phyloP scores from a whole-genome alignment of 2,888 invertebrate genomes.

The Netelia fuscicornis region DNA sequence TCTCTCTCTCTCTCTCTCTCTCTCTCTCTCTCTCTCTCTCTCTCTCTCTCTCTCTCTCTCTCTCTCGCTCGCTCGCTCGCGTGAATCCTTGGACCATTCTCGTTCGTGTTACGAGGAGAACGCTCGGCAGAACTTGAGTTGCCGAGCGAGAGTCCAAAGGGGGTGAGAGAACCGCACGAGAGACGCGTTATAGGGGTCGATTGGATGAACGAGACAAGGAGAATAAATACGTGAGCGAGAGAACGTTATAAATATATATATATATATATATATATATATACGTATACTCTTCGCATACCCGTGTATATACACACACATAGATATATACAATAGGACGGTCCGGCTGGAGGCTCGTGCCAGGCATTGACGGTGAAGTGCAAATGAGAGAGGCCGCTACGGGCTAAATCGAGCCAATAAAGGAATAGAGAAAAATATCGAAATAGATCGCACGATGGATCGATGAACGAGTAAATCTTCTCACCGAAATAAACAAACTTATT shows the following conservation, averaged over 20 bases:
- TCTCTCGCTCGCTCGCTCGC: slow-evolving; percentile 64
- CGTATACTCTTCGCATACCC: not conserved
- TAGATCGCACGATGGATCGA: no score
- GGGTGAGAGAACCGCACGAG: slow-evolving; percentile 17
- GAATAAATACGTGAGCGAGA: slow-evolving; percentile 51
- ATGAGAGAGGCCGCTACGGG: not conserved
- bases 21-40: slow-evolving; percentile 35
- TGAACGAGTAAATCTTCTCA: no score
- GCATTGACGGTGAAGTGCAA: no score
- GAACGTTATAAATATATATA: slow-evolving; percentile 27
- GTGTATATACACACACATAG: not conserved
- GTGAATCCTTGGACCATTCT: slow-evolving; percentile 57
- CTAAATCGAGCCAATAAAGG: not conserved
- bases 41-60: not conserved
- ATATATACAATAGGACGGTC: not conserved
- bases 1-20: not conserved
- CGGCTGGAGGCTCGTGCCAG: no score
- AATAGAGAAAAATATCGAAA: not conserved
- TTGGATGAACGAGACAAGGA: slow-evolving; percentile 51
- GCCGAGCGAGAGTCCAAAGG: slow-evolving; percentile 10
- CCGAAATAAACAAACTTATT: no score
- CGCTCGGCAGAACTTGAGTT: slow-evolving; percentile 17
- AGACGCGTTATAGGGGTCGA: slow-evolving; percentile 47
- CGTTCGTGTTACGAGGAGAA: slow-evolving; percentile 19
- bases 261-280: slow-evolving; percentile 14